Evolutionary conservation across 2,797 vertebrate genomes (phyloP), one percentile per base, ranked within the genome.

Genomic region (Gymnoscopelus microlampas): DNA sequence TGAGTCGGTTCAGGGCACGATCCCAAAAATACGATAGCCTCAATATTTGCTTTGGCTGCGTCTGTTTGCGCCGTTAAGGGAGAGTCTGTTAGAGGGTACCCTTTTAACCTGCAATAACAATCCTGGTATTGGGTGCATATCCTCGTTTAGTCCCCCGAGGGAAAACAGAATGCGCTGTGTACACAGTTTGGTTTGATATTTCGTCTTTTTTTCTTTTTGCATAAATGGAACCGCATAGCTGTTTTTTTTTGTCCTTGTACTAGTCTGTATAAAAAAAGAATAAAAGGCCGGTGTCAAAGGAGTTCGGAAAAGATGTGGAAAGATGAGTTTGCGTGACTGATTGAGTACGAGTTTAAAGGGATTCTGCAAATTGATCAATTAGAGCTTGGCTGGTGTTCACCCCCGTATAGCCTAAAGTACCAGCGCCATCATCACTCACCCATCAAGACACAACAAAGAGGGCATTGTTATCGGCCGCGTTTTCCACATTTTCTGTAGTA

Each of bases 1-100:
- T 70, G 78, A 56, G 74, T 72, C 55, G 58, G 71, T 76, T 60
- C 58, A 26, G 63, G 78, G 77, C 73, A 73, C n/a, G 62, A 47
- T 68, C 53, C 48, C 51, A 60, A 78, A 73, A 85, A 89, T 74
- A 67, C 23, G 55, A 84, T 82, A 71, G 63, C 32, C 72, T 71
- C 67, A 80, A 51, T 88, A 67, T 90, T 89, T 83, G 19, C 62
- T 70, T 89, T 88, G 82, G 84, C 82, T 65, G 0, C 1, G 23
- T 63, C 59, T 35, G 70, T 19, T 32, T 58, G 63, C 70, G 59
- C 19, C 4, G n/a, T 63, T 77, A 62, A 69, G 68, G 53, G 69
- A 84, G 76, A 70, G 54, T 15, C 68, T 62, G 74, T 77, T 69
- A 75, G 76, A 67, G 63, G 32, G 68, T 73, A 83, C 66, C 60